Conservation (phyloP, 2,113 vertebrate genomes). For the Myotis davidii region DNA sequence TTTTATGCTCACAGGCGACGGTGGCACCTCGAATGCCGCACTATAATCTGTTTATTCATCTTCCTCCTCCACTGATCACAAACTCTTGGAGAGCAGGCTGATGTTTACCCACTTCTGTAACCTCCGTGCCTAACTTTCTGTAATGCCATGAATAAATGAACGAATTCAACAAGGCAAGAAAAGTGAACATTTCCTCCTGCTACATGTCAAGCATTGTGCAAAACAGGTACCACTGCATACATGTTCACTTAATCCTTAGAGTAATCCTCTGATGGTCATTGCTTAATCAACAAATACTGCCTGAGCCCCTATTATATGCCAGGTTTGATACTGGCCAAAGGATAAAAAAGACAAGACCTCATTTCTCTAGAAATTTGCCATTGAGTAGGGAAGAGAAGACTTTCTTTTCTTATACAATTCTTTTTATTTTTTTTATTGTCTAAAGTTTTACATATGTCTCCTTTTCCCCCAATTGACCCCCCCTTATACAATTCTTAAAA, state of each 20-base stretch:
- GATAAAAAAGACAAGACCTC: background rate
- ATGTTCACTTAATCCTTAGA: background rate
- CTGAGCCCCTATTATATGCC: background rate
- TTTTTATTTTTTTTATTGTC: no score
- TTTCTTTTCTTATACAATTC: background rate
- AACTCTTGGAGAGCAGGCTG: background rate
- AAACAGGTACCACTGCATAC: background rate
- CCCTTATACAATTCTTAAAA: background rate
- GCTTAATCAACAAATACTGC: background rate
- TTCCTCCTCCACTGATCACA: background rate
- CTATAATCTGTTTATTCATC: background rate
- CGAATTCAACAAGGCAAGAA: background rate
- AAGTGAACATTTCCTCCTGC: background rate
- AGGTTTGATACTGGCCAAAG: constrained; percentile 3
- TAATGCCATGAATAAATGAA: background rate
- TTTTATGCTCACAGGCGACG: background rate
- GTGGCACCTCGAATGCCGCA: background rate
- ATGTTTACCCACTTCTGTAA: background rate
- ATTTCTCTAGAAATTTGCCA: background rate
- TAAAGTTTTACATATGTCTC: no score
- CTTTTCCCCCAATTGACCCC: no score
- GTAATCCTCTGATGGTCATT: background rate
- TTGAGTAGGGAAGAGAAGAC: background rate
- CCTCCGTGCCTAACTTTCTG: background rate
- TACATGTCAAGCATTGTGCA: background rate